Evolutionary conservation across 2,888 invertebrate genomes (phyloP), one percentile per base, ranked within the genome.

Genomic region (Tinea pellionella): DNA sequence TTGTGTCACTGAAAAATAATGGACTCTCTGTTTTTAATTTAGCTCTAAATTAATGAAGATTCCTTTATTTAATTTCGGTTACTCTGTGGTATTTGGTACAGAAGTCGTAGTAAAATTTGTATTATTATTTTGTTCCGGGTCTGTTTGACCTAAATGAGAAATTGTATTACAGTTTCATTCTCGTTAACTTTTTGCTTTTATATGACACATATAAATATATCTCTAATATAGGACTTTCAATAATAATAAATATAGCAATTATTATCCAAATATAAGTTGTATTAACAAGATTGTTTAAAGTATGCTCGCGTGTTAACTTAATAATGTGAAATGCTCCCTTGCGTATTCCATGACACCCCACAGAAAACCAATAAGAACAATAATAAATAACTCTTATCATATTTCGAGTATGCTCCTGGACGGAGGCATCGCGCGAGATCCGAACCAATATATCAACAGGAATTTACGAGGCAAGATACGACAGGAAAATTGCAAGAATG

Each of bases 401-500:
- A 87, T 87, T 87, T 87, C 85, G 87, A 87, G 87, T 86, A 85
- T 87, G 85, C 86, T 85, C 80, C 87, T 83, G 87, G 86, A 84
- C 83, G 85, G 59, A 61, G 62, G 61, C 86, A 83, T 83, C 87
- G 87, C 87, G 84, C 80, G 76, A 85, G 88, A 88, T 88, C 88
- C 87, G 69, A 83, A 85, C 84, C 91, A 90, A 93, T 93, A 93
- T 92, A 92, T 93, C 93, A 93, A 92, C 84, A 89, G 88, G 90
- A 92, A 93, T 94, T 93, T 93, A 94, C 92, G 93, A 91, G 91
- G 92, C 90, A 91, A 93, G 93, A 93, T 93, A 93, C 93, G 94
- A 94, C 94, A 93, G 93, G 93, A 93, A 94, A 93, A 94, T 94
- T 94, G 94, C 93, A 93, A 94, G 93, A 93, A 94, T 93, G 93